Base-by-base conservation (phyloP, 2,888 invertebrate species). In the Cheilosia variabilis region DNA sequence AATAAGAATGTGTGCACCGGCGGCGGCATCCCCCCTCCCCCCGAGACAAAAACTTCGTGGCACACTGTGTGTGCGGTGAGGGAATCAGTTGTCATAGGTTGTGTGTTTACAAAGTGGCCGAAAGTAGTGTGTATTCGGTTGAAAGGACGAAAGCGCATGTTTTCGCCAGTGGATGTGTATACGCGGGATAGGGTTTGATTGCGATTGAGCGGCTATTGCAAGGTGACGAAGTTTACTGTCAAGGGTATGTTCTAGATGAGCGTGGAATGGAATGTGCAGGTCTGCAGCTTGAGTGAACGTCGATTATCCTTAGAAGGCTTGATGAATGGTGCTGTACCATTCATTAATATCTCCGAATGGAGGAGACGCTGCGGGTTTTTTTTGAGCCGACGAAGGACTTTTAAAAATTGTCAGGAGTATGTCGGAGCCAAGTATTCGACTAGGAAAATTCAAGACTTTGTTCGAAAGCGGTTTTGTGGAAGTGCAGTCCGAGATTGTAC, bases 211-310 rank as follows among this genome's bases (percentile, higher is more conserved):
- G 34, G 3, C 22, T 43, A 19, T 66, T 22, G 45, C 68, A 68
- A 68, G 55, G 68, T 55, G 53, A 65, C 63, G 19, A 63, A 31
- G 63, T 45, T 68, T 17, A 68, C 19, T 57, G 68, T 47, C 68
- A 69, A 69, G 58, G 58, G 55, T 66, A 13, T 27, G 6, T 27
- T 1, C 27, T 27, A 4, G 19, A 13, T n/a, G 19, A 13, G 19
- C 4, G 19, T 5, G n/a, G n/a, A 62, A 31, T 4, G 10, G 19
- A 10, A 50, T 50, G 19, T 50, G 37, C 13, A 41, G 4, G 19
- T 9, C 5, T 37, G 37, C 4, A 60, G 41, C 3, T 22, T 24
- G 41, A 27, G 5, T 13, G 53, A 53, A 15, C 10, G 10, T 13
- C 37, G 13, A 37, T 37, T 37, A 13, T 13, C 13, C 37, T 45